Evolutionary conservation across 2,113 vertebrate species (phyloP), one percentile per base, ranked within the genome.

Genomic region (Nestor notabilis): DNA sequence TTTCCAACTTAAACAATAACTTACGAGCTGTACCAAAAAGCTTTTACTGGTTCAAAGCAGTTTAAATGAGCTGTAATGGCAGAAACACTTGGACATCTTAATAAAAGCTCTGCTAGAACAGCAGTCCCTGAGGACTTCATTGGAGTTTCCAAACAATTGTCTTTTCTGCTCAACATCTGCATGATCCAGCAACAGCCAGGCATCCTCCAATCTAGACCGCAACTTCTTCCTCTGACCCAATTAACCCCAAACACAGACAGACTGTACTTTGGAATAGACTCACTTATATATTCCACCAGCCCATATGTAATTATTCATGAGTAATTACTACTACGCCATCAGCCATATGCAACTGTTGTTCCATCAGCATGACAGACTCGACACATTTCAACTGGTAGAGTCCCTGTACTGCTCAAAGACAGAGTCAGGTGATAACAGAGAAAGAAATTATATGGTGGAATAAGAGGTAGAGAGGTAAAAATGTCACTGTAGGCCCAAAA

Each of bases 311-410:
- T 25, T 17, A 27, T 41, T 24, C 1, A 0, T 8, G 11, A 47
- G 14, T 28, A 53, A 47, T 37, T 29, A 27, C 28, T 46, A 9
- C 9, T 11, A 64, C 3, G 0, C 29, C 7, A n/a, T 37, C 55
- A 37, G 25, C 33, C 78, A 43, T 0, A 0, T 5, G 14, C 33
- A 61, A 47, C 76, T 25, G 8, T 8, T 5, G 8, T 15, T 41
- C 55, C 20, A 25, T 24, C 70, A 56, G 46, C 35, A 21, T 0
- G 0, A 60, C 11, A 12, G 11, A 25, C 8, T 8, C 31, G 9
- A n/a, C 88, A 49, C 31, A 17, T 33, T 15, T 25, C 28, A 47
- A 19, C 12, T 4, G 17, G 35, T 8, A 20, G 11, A 70, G n/a
- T 3, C 17, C 13, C 29, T n/a, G 5, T 7, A 35, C 4, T 25